Percentiles rank a stretch among this genome's conserved stretches.
Evolutionary conservation across 1,140 invertebrate species (phyloP).

Genomic region (Linepithema humile): DNA sequence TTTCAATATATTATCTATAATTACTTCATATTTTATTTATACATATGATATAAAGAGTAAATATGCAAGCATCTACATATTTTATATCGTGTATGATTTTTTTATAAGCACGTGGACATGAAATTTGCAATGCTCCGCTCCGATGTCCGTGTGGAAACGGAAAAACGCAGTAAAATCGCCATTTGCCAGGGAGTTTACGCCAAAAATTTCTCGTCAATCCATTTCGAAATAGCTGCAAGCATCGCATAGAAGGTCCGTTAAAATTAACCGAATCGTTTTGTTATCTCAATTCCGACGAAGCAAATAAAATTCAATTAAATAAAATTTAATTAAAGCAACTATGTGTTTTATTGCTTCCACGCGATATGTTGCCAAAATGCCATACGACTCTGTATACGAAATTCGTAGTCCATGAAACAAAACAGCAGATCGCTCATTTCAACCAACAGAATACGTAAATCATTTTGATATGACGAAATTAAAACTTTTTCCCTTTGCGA

Average conservation of each 20-base stretch:
- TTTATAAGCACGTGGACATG: neutral
- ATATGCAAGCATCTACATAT: neutral
- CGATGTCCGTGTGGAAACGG: too few species aligned
- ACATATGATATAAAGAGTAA: neutral
- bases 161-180: conserved; percentile 3
- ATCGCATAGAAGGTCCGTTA: conserved; percentile 4
- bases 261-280: conserved; percentile 42
- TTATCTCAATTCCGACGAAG: neutral
- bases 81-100: neutral
- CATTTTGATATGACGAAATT: neutral
- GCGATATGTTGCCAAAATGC: neutral
- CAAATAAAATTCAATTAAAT: conserved; percentile 49
- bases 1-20: neutral
- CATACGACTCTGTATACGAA: neutral
- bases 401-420: conserved; percentile 10
- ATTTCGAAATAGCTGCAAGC: conserved; percentile 15
- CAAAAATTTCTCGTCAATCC: conserved; percentile 18
- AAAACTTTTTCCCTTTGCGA: neutral
- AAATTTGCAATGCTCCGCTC: conserved; percentile 15
- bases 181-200: neutral
- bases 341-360: conserved; percentile 19
- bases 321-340: conserved; percentile 39
- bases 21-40: neutral
- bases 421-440: neutral
- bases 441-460: neutral